Percentiles rank a stretch among this genome's conserved stretches.
These are phyloP conservation scores for Rhagoletis pomonella DNA, from an alignment of 1,140 invertebrate species.

Conservation along the genomic window DNA sequence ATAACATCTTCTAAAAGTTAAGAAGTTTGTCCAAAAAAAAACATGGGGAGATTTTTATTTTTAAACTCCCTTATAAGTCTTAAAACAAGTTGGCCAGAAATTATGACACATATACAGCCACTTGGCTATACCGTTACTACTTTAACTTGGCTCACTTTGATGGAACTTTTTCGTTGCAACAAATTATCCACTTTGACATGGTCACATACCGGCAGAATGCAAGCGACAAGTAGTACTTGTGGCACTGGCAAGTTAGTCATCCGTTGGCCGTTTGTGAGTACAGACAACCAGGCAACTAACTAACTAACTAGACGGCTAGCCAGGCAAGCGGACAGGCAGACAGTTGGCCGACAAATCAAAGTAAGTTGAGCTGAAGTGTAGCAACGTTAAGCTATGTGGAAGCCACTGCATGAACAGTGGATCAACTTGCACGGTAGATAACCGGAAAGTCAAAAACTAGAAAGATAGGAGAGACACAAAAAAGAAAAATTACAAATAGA, in stretches of 20 bases:
- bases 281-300: neutral
- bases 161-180: constrained; percentile 11
- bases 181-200: constrained; percentile 35
- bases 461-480: neutral
- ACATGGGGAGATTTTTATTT: neutral
- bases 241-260: constrained; percentile 16
- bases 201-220: neutral
- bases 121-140: neutral
- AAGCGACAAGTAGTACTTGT: neutral
- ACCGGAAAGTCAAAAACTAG: constrained; percentile 1
- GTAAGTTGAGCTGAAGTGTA: constrained; percentile 29
- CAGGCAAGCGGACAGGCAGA: neutral
- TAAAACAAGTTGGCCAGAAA: neutral
- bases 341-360: constrained; percentile 26
- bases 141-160: constrained; percentile 23
- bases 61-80: neutral
- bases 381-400: neutral
- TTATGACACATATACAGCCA: neutral
- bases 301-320: neutral
- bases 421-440: constrained; percentile 38
- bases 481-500: neutral
- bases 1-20: no score
- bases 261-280: neutral
- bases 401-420: neutral
- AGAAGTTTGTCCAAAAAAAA: neutral